These are phyloP conservation scores for Neodiprion virginianus DNA, from an alignment of 1,140 invertebrate species.

Conservation along the genomic window DNA sequence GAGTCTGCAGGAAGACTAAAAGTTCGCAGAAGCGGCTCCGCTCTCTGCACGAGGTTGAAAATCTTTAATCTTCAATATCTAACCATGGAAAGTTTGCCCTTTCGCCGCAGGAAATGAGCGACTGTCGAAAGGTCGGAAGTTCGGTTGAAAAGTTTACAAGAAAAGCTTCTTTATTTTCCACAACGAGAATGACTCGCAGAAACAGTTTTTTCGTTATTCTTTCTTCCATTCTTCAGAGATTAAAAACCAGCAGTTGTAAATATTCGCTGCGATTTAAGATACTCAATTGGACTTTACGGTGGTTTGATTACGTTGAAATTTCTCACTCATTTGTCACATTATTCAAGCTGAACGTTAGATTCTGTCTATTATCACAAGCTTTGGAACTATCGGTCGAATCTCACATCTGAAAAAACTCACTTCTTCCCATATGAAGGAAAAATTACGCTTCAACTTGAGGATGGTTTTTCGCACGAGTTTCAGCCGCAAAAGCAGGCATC, in stretches of 20 bases:
- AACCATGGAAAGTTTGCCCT: not conserved
- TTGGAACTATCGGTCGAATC: too few relatives aligned
- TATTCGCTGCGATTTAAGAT: too few relatives aligned
- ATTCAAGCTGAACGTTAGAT: too few relatives aligned
- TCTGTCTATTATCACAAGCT: too few relatives aligned
- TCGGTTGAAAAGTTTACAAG: not conserved
- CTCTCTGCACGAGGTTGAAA: not conserved
- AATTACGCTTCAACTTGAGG: too few relatives aligned
- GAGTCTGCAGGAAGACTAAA: not conserved
- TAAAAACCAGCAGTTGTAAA: not conserved
- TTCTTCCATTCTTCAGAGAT: not conserved
- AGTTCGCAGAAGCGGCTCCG: not conserved
- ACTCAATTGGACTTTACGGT: too few relatives aligned
- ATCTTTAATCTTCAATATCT: not conserved
- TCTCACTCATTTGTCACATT: too few relatives aligned
- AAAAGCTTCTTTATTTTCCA: not conserved
- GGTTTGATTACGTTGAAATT: too few relatives aligned
- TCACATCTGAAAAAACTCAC: too few relatives aligned
- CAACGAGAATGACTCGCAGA: not conserved
- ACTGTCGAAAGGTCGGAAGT: not conserved
- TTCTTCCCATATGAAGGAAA: too few relatives aligned
- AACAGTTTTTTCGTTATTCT: not conserved
- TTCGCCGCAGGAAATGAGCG: not conserved
- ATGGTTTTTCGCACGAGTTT: too few relatives aligned
- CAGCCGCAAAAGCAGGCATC: too few relatives aligned